A percentile compares a stretch with the other conserved stretches of the same genome.
These are phyloP conservation scores for Atta colombica DNA, from an alignment of 1,140 invertebrate genomes.

Conservation along the genomic window DNA sequence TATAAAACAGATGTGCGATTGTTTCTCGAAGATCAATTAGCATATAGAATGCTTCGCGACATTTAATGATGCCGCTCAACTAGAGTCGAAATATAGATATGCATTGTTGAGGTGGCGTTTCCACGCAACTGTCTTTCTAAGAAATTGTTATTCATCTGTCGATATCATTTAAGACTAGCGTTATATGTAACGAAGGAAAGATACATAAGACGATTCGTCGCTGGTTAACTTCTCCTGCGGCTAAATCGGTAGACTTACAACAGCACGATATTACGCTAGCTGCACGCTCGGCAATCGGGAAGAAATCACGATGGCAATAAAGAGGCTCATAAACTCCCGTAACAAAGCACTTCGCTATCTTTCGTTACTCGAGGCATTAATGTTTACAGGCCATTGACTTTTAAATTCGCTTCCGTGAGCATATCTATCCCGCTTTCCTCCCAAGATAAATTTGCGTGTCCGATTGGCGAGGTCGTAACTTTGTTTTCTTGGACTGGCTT, in stretches of 20 bases:
- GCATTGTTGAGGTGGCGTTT: neutral
- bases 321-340: constrained; percentile 62
- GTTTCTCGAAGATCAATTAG: constrained; percentile 28
- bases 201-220: constrained; percentile 13
- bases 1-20: neutral
- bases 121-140: constrained; percentile 16
- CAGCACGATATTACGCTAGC: constrained; percentile 41
- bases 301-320: constrained; percentile 66
- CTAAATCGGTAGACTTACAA: constrained; percentile 42
- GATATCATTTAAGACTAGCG: constrained; percentile 14
- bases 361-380: constrained; percentile 65
- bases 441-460: constrained; percentile 46
- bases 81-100: neutral
- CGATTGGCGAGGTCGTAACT: constrained; percentile 38
- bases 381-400: constrained; percentile 69
- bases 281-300: constrained; percentile 20
- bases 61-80: neutral
- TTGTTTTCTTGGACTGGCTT: neutral
- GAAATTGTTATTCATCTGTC: constrained; percentile 37
- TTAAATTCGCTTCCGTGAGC: constrained; percentile 50
- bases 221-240: constrained; percentile 29
- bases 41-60: neutral
- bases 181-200: constrained; percentile 26
- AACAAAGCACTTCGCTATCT: constrained; percentile 64
- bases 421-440: constrained; percentile 55